These are phyloP conservation scores for Buathra laborator DNA, from an alignment of 2,888 invertebrate species.

Conservation along the genomic window DNA sequence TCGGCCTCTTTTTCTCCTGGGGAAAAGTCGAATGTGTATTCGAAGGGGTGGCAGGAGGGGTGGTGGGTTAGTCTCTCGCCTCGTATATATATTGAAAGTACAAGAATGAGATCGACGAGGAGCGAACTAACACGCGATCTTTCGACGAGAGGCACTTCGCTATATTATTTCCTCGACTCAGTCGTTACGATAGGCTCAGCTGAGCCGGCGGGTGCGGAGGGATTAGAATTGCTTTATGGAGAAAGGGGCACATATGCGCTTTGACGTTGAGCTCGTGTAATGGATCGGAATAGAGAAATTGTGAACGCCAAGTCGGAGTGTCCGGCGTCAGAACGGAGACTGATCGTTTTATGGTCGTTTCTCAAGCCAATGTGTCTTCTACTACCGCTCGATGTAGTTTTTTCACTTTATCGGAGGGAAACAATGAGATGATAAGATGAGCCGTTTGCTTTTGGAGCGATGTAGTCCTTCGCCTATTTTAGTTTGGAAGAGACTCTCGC, in stretches of 20 bases:
- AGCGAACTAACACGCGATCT: constrained; percentile 65
- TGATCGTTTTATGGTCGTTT: constrained; percentile 41
- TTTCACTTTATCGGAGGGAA: not conserved
- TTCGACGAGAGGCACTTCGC: constrained; percentile 57
- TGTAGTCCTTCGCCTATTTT: not conserved
- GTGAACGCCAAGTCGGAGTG: constrained; percentile 41
- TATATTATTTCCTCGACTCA: constrained; percentile 58
- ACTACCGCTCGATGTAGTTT: not conserved
- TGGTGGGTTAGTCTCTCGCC: too few species aligned
- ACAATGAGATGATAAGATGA: not conserved
- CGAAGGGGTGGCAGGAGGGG: not conserved
- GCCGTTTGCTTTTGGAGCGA: not conserved
- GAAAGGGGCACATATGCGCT: constrained; percentile 63
- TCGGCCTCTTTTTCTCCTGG: constrained; percentile 64
- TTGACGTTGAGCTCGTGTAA: constrained; percentile 55
- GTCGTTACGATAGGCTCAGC: constrained; percentile 44
- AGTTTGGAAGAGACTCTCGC: not conserved
- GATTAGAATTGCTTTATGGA: constrained; percentile 57
- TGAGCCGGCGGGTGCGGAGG: constrained; percentile 21
- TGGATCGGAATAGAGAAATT: constrained; percentile 66
- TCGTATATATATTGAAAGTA: too few species aligned
- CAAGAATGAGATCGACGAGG: constrained; percentile 56
- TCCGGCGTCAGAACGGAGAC: constrained; percentile 53
- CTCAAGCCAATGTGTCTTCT: not conserved
- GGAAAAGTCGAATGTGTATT: constrained; percentile 42